These are phyloP conservation scores for Ifrita kowaldi DNA, from an alignment of 2,113 vertebrate genomes.

Conservation along the genomic window DNA sequence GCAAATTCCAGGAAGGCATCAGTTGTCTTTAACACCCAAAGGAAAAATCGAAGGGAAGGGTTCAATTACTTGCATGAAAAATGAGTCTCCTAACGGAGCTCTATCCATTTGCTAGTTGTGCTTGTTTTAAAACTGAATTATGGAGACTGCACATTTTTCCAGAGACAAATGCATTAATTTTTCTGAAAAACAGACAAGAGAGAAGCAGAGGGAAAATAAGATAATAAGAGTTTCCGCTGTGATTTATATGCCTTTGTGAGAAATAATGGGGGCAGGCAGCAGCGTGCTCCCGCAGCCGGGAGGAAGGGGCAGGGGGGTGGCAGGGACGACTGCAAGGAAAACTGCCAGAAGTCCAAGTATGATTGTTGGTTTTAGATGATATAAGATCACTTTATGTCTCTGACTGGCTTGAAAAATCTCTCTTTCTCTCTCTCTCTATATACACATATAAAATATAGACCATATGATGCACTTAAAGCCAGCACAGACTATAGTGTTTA, in stretches of 20 bases:
- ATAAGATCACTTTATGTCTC: conserved; percentile 60
- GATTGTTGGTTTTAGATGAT: conserved; percentile 70
- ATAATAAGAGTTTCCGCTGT: conserved; percentile 75
- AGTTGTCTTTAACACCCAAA: conserved; percentile 73
- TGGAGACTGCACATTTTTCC: conserved; percentile 63
- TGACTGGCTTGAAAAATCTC: conserved; percentile 53
- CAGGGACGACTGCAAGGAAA: not conserved
- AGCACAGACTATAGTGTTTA: not conserved
- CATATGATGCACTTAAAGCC: conserved; percentile 1
- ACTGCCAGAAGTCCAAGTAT: conserved; percentile 53
- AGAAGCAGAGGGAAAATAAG: conserved; percentile 73
- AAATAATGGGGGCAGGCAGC: conserved; percentile 54
- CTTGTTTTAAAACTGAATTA: conserved; percentile 80
- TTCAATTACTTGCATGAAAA: conserved; percentile 76
- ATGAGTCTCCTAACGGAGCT: conserved; percentile 66
- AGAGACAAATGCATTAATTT: conserved; percentile 77
- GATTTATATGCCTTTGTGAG: conserved; percentile 77
- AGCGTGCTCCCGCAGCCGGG: not conserved
- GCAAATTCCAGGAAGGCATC: conserved; percentile 66
- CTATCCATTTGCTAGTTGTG: conserved; percentile 60
- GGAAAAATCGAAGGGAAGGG: conserved; percentile 72
- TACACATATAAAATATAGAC: conserved; percentile 39
- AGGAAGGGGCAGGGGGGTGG: not conserved
- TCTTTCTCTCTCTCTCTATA: not conserved
- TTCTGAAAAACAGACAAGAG: conserved; percentile 66